A percentile compares a stretch with the other conserved stretches of the same genome.
phyloP scores from a whole-genome alignment of 35 echinoderm and acorn worm species.

The Eucidaris tribuloides region DNA sequence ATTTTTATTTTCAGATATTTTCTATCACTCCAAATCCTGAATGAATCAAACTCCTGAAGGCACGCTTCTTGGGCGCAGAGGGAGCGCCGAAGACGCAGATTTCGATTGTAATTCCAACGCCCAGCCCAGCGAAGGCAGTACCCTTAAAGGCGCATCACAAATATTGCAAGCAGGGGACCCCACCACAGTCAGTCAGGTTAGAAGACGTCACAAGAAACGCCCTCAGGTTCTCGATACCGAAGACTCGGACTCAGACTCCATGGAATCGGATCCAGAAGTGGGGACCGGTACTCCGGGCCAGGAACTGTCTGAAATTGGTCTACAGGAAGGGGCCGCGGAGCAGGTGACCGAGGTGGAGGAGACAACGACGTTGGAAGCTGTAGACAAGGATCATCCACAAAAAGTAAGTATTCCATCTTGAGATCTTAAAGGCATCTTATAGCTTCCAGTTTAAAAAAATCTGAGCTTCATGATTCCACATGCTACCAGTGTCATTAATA shows the following conservation, averaged over 20 bases:
- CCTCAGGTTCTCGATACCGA: not conserved
- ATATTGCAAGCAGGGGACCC: too few species aligned
- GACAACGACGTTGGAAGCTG: not conserved
- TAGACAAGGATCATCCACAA: not conserved
- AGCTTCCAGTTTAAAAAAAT: too few species aligned
- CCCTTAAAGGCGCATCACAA: too few species aligned
- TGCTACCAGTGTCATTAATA: not conserved
- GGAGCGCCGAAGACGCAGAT: too few species aligned
- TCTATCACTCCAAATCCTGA: too few species aligned
- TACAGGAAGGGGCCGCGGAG: not conserved
- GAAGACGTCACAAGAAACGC: not conserved
- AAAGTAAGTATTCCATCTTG: not conserved
- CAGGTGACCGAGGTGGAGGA: conserved; percentile 2
- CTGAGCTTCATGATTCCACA: not conserved
- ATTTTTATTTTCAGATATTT: too few species aligned
- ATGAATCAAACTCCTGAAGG: too few species aligned
- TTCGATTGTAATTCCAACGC: too few species aligned
- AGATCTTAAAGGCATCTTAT: too few species aligned
- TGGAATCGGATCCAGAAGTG: not conserved
- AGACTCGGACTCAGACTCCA: not conserved
- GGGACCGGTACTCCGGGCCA: not conserved
- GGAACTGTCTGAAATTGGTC: not conserved
- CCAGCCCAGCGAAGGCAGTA: too few species aligned
- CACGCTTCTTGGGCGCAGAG: too few species aligned
- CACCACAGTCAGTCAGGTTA: too few species aligned